Percentiles rank a stretch among this genome's conserved stretches.
Evolutionary conservation across 2,113 vertebrate species (phyloP).

Genomic region (Puffinus mauretanicus): DNA sequence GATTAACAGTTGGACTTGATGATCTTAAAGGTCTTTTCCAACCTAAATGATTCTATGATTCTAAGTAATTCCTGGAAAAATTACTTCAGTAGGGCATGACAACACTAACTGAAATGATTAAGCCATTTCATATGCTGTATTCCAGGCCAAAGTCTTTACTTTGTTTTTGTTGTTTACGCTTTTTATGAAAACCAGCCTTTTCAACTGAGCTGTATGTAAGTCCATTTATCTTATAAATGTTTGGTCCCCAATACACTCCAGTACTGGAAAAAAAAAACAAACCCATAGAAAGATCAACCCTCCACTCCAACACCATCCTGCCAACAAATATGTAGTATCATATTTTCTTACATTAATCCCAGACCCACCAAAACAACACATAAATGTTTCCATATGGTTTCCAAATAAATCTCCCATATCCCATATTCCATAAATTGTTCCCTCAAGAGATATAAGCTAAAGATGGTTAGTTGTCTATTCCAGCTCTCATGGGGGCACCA

Average conservation of each 20-base stretch:
- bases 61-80: neutral
- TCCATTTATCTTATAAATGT: neutral
- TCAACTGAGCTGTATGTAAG: neutral
- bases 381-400: constrained; percentile 32
- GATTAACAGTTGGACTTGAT: no score
- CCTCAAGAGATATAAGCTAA: neutral
- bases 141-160: neutral
- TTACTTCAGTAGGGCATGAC: neutral
- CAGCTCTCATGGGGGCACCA: neutral
- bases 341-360: constrained; percentile 26
- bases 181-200: neutral
- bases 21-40: no score
- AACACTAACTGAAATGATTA: neutral
- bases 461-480: neutral
- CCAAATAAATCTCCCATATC: neutral
- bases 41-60: no score
- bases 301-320: neutral
- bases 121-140: neutral
- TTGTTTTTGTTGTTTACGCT: neutral
- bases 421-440: neutral
- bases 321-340: neutral
- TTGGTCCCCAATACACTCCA: neutral
- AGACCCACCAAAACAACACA: neutral
- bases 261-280: neutral
- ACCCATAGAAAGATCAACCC: neutral